phyloP scores from a whole-genome alignment of 2,797 vertebrate genomes.

The Lemur catta region DNA sequence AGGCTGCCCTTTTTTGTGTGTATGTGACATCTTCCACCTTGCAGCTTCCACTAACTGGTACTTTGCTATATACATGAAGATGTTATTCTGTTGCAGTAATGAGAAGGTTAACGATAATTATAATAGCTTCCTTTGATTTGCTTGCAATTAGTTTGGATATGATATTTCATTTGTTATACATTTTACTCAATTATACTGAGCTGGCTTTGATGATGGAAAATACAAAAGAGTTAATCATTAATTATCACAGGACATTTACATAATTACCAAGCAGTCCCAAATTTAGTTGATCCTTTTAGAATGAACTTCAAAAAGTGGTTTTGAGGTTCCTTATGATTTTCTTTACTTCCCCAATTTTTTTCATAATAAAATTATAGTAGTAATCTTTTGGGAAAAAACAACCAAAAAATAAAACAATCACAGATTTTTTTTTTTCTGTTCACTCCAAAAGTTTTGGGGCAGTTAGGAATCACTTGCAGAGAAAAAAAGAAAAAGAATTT shows the following conservation, averaged over 20 bases:
- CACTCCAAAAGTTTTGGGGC: neutral
- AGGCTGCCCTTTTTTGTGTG: neutral
- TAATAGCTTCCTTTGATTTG: slow-evolving; percentile 13
- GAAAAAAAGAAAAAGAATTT: neutral
- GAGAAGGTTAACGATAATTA: slow-evolving; percentile 54
- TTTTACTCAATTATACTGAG: slow-evolving; percentile 39
- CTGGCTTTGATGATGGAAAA: slow-evolving; percentile 37
- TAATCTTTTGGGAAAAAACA: neutral
- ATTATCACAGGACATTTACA: slow-evolving; percentile 36
- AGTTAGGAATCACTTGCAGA: neutral
- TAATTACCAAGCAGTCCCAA: slow-evolving; percentile 43
- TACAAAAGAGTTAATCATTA: slow-evolving; percentile 44
- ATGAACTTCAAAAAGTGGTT: neutral
- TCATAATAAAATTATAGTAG: neutral
- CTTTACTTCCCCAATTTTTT: neutral
- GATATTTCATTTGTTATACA: neutral
- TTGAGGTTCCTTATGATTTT: slow-evolving; percentile 37
- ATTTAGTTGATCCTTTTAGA: slow-evolving; percentile 32
- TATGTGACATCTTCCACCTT: neutral
- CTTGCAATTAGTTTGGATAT: slow-evolving; percentile 21
- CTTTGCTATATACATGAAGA: neutral
- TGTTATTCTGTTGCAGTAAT: neutral
- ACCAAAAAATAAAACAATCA: neutral
- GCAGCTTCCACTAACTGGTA: neutral
- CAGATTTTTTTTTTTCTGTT: neutral